Evolutionary conservation across 2,113 vertebrate genomes (phyloP).

Genomic region (Proteles cristata): DNA sequence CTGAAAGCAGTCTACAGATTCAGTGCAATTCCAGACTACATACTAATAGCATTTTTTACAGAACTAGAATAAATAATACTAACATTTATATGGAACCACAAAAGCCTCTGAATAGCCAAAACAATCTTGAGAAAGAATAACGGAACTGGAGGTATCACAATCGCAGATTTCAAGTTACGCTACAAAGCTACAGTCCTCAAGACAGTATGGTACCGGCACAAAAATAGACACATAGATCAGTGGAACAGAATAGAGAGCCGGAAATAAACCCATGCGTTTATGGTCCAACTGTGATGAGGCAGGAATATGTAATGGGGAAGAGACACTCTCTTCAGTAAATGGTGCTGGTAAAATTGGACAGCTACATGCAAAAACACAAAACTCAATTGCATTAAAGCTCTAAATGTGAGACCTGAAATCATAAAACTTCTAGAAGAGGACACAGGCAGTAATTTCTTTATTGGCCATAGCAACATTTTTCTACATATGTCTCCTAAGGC

Average conservation of each 20-base stretch:
- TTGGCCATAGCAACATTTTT: not conserved
- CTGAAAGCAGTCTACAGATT: not conserved
- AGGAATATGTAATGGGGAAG: not conserved
- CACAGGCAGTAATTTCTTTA: not conserved
- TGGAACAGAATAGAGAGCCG: not conserved
- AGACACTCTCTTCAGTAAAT: not conserved
- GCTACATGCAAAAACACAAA: not conserved
- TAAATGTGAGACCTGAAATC: not conserved
- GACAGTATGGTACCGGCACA: not conserved
- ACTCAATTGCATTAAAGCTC: not conserved
- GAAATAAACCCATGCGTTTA: not conserved
- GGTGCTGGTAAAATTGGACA: not conserved
- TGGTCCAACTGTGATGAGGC: not conserved
- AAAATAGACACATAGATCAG: not conserved
- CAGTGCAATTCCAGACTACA: not conserved
- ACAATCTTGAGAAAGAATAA: not conserved
- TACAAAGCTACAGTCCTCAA: not conserved
- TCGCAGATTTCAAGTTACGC: not conserved
- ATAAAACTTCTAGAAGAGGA: not conserved
- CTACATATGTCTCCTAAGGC: not conserved
- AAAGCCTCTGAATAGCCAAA: not conserved
- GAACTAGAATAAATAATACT: not conserved
- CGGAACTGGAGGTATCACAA: not conserved
- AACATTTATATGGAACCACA: not conserved
- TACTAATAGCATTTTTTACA: not conserved